Evolutionary conservation across 1,140 invertebrate genomes (phyloP).

Genomic region (Ostrea edulis): DNA sequence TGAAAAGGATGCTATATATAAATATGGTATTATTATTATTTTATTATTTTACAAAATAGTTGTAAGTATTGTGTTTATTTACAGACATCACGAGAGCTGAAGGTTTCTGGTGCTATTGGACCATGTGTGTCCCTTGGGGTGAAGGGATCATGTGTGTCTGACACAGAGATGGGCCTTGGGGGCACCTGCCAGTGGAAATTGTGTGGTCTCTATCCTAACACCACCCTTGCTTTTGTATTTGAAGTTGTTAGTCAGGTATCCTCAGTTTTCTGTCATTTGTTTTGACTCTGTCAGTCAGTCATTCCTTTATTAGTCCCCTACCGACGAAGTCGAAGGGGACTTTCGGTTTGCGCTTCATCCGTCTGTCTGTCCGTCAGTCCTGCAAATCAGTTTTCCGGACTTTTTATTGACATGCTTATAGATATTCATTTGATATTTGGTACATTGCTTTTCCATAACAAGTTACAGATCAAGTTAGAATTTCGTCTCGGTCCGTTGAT

Average conservation of each 20-base stretch:
- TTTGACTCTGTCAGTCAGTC: background rate
- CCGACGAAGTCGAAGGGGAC: no score
- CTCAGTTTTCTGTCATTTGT: background rate
- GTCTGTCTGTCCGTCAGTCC: no score
- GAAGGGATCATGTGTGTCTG: slow-evolving; percentile 93
- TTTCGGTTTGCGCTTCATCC: no score
- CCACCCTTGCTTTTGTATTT: slow-evolving; percentile 96
- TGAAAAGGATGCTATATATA: no score
- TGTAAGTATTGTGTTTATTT: slow-evolving; percentile 66
- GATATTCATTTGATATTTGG: no score
- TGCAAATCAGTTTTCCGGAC: no score
- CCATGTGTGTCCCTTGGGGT: slow-evolving; percentile 96
- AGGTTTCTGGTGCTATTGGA: slow-evolving; percentile 95
- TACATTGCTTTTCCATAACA: no score
- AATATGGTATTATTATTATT: no score
- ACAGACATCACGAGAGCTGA: slow-evolving; percentile 83
- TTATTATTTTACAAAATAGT: background rate
- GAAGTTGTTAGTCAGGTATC: slow-evolving; percentile 95
- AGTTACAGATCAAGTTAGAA: no score
- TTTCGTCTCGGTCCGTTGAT: no score
- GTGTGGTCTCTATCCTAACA: slow-evolving; percentile 94
- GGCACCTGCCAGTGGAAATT: slow-evolving; percentile 99
- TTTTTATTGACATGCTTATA: no score
- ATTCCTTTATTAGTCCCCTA: no score
- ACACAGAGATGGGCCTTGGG: slow-evolving; percentile 96